Evolutionary conservation across 2,888 invertebrate genomes (phyloP), one percentile per base, ranked within the genome.

Genomic region (Acronicta aceris): DNA sequence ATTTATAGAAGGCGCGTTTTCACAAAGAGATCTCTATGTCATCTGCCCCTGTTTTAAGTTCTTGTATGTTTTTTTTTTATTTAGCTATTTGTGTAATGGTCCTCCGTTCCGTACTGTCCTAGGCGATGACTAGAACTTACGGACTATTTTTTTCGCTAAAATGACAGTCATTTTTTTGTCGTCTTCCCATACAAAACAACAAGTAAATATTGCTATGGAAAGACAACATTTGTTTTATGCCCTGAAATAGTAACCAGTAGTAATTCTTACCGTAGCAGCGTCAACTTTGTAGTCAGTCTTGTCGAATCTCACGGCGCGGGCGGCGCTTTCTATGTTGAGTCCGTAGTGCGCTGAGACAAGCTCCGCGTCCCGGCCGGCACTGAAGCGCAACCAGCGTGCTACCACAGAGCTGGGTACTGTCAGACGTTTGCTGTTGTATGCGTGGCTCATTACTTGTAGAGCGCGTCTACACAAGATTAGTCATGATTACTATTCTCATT

Each of bases 371-470:
- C 81, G 80, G 16, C 82, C 82, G 51, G 86, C 87, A 53, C 88
- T 83, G 75, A 95, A 95, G 1, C 93, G 76, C 30, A 96, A 83
- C 83, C 95, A 88, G 6, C 88, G 76, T 63, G 89, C 84, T 15
- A 97, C 74, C 57, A 88, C 85, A 0, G 74, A 58, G 27, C 89
- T 75, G 0, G 96, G 96, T 73, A 95, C 95, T 0, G 87, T 84
- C 13, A 95, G 85, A 40, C 89, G 92, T 83, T 95, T 95, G 76
- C 94, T 96, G 83, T 92, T 95, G 84, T 96, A 97, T 2, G 95
- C 96, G 13, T 84, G 78, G 64, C 95, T 94, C 94, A 97, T 92
- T 1, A 95, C 92, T 79, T 86, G 79, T 5, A 96, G 85, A 2
- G 95, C 94, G 54, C 83, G 87, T 76, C 96, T 97, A n/a, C 38